Evolutionary conservation across 2,113 vertebrate genomes (phyloP).

Genomic region (Pongo pygmaeus): DNA sequence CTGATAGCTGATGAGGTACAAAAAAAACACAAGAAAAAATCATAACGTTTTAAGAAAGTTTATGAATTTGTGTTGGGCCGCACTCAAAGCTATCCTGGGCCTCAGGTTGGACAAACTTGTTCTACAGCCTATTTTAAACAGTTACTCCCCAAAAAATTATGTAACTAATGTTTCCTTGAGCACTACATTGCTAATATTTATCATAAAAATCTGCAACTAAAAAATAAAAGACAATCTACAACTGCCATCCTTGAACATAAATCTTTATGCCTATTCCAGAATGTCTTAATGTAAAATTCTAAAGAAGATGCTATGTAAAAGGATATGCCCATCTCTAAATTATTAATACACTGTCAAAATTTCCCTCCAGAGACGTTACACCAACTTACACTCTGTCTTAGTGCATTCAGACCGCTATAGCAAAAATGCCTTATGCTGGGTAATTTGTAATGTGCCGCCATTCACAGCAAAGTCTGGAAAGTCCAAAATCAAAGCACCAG

Average conservation of each 20-base stretch:
- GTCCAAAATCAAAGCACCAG: background rate
- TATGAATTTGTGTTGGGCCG: no score
- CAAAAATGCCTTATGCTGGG: background rate
- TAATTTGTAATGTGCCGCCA: background rate
- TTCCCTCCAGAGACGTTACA: background rate
- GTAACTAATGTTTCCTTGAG: background rate
- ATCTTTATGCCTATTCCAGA: background rate
- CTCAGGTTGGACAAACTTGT: no score
- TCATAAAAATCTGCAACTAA: no score
- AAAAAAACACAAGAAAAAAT: no score
- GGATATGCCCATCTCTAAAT: background rate
- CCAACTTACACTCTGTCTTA: background rate
- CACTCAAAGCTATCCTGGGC: no score
- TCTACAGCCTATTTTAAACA: background rate
- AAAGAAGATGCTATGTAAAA: background rate
- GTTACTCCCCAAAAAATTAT: background rate
- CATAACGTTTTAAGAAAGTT: no score
- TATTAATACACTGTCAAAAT: background rate
- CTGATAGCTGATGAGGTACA: no score
- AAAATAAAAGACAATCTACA: background rate
- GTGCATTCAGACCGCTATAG: background rate
- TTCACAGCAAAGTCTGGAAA: background rate
- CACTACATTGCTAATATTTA: background rate
- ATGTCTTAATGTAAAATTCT: background rate
- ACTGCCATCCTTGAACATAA: background rate